Evolutionary conservation across 2,888 invertebrate species (phyloP), one percentile per base, ranked within the genome.

Genomic region (Eilema depressum): DNA sequence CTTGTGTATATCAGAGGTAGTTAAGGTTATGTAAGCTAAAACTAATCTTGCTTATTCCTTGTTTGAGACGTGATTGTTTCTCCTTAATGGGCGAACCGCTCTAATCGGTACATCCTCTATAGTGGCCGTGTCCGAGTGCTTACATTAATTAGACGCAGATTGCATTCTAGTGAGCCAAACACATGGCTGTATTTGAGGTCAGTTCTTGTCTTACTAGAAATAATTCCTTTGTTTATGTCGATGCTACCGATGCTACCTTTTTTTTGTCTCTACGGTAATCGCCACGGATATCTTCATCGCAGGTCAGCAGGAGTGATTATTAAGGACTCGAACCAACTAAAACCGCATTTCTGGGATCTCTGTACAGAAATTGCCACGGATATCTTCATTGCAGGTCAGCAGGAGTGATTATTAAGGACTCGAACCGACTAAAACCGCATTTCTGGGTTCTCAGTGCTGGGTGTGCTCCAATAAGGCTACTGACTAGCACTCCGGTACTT

Each of bases 41-140:
- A 87, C 85, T 90, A 91, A 92, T 93, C 92, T 91, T 81, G 86
- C 83, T 86, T 89, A 89, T 89, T 88, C 87, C 91, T 90, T 92
- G 91, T 93, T 90, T 86, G 87, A 91, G 88, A 91, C 91, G 92
- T 94, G 93, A 95, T 94, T 95, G 95, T 94, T 93, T 91, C 88
- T 91, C 94, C 94, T 90, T 93, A 95, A 92, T 91, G 87, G 94
- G 93, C 88, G 81, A 84, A 84, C 85, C 80, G 86, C 75, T 91
- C 88, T 93, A 93, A 94, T 94, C 93, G 91, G 89, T 88, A 93
- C 93, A 94, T 94, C 93, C 93, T 90, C 87, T 86, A 86, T 87
- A 86, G 86, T 80, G 81, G 82, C 89, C 88, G 86, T 89, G 91
- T 90, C 87, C 86, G 86, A 87, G 87, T 83, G 82, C 81, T 82